phyloP scores from a whole-genome alignment of 2,113 vertebrate genomes.

The Lota lota region DNA sequence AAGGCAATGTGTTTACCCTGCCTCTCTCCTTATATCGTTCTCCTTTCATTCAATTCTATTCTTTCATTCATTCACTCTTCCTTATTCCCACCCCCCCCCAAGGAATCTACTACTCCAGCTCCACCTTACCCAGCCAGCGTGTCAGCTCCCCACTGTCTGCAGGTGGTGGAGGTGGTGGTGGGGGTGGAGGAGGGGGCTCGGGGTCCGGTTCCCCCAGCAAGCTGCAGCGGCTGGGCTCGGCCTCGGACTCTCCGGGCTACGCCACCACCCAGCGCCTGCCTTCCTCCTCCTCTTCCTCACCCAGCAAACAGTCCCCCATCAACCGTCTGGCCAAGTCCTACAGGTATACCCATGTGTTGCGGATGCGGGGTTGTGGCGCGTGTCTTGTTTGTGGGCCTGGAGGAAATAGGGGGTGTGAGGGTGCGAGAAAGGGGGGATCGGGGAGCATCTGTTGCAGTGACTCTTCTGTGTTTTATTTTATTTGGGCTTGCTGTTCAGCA shows the following conservation, averaged over 20 bases:
- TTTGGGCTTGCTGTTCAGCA: no score
- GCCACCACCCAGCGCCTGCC: conserved; percentile 80
- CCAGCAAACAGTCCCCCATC: conserved; percentile 85
- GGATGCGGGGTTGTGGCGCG: not conserved
- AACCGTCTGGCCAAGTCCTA: conserved; percentile 92
- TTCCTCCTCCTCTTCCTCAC: conserved; percentile 80
- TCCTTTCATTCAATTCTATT: not conserved
- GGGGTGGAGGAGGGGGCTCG: conserved; percentile 41
- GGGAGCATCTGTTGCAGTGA: no score
- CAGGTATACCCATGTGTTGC: conserved; percentile 73
- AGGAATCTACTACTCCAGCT: conserved; percentile 89
- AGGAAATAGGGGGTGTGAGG: no score
- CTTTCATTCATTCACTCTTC: conserved; percentile 38
- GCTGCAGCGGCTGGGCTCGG: conserved; percentile 87
- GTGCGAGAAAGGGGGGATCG: no score
- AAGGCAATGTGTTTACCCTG: not conserved
- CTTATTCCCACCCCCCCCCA: conserved; percentile 25
- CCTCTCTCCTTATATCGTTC: not conserved
- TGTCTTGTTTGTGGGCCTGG: no score
- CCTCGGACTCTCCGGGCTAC: conserved; percentile 82
- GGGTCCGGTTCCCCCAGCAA: conserved; percentile 81
- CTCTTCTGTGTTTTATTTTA: no score
- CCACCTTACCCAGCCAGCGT: conserved; percentile 89
- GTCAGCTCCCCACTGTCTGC: conserved; percentile 86
- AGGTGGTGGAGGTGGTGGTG: conserved; percentile 59